Percentiles rank a stretch among this genome's conserved stretches.
phyloP scores from a whole-genome alignment of 2,888 invertebrate genomes.

The Diaperis boleti region DNA sequence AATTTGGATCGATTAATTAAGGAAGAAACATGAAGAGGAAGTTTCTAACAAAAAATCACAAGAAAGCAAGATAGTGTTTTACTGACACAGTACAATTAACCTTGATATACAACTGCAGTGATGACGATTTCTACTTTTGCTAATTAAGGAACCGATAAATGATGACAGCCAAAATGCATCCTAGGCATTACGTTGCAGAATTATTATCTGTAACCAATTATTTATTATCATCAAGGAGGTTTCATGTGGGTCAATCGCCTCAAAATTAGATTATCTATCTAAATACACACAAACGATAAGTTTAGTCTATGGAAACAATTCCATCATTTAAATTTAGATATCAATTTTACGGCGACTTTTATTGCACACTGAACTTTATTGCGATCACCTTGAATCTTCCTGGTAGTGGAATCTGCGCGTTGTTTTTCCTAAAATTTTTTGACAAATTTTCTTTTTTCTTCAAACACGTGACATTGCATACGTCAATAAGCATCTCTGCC shows the following conservation, averaged over 20 bases:
- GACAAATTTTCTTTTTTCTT: neutral
- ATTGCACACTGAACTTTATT: conserved; percentile 13
- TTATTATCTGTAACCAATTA: no score
- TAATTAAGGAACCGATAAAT: neutral
- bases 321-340: neutral
- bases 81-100: conserved; percentile 18
- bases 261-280: conserved; percentile 5
- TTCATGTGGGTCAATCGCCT: conserved; percentile 22
- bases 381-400: conserved; percentile 6
- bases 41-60: conserved; percentile 6
- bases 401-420: neutral
- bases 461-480: no score
- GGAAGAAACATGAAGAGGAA: neutral
- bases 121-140: conserved; percentile 26
- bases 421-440: neutral
- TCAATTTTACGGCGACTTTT: conserved; percentile 15
- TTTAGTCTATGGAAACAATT: conserved; percentile 16
- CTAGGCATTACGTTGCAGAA: no score
- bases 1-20: conserved; percentile 17
- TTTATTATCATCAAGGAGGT: no score
- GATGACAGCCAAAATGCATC: no score
- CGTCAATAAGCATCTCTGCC: no score
- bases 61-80: conserved; percentile 2
- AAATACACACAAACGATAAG: conserved; percentile 18
- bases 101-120: conserved; percentile 16